These are phyloP conservation scores for Lathronympha strigana DNA, from an alignment of 2,888 invertebrate species.

Conservation along the genomic window DNA sequence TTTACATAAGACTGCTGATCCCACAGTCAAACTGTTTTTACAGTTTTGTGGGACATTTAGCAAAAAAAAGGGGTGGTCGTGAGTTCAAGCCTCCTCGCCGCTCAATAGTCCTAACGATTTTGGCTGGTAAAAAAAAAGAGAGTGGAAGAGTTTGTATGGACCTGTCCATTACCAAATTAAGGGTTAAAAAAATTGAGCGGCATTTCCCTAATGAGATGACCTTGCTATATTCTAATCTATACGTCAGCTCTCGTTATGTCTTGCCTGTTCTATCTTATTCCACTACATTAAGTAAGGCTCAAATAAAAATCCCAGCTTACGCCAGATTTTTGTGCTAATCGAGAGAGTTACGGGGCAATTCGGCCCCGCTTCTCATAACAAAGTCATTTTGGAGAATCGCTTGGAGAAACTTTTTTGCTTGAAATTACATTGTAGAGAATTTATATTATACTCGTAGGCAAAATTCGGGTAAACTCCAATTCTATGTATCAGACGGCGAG, in stretches of 20 bases:
- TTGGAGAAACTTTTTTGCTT: background rate
- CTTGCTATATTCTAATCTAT: background rate
- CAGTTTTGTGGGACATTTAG: no score
- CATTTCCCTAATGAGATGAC: background rate
- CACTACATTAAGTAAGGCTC: slow-evolving; percentile 41
- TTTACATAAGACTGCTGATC: no score
- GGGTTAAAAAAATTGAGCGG: background rate
- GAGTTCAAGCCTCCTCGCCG: no score
- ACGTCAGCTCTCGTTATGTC: slow-evolving; percentile 21
- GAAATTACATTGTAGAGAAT: background rate
- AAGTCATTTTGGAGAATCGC: background rate
- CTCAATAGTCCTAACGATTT: no score
- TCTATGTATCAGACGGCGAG: no score
- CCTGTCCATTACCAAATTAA: no score
- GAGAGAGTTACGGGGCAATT: slow-evolving; percentile 7
- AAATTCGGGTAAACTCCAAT: no score
- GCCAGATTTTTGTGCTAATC: slow-evolving; percentile 23
- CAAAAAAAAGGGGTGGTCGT: no score
- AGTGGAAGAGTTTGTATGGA: no score
- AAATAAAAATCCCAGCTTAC: slow-evolving; percentile 37
- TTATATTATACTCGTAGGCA: background rate
- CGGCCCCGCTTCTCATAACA: slow-evolving; percentile 7
- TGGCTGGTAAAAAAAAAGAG: no score
- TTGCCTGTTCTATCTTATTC: slow-evolving; percentile 39
- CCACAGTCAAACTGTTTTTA: no score